These are phyloP conservation scores for Zygothrica quintamaculata DNA, from an alignment of 2,888 invertebrate genomes.

Conservation along the genomic window DNA sequence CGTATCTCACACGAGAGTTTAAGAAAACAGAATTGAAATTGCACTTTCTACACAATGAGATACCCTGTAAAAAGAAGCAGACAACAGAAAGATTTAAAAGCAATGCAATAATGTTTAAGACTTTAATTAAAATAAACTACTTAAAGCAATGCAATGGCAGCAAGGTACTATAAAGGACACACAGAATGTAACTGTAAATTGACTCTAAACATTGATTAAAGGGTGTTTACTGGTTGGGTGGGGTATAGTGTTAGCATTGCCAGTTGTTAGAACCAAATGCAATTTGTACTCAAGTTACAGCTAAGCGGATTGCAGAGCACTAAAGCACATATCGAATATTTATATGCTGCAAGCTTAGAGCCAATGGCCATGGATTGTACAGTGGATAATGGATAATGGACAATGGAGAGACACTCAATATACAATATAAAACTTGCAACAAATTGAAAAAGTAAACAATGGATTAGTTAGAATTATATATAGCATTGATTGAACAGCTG, in stretches of 20 bases:
- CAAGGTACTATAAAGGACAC: conserved; percentile 14
- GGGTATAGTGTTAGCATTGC: conserved; percentile 15
- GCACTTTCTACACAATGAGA: too few relatives aligned
- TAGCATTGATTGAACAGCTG: too few relatives aligned
- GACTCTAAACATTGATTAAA: too few relatives aligned
- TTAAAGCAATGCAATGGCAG: too few relatives aligned
- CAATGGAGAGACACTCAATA: background rate
- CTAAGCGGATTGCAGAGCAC: conserved; percentile 73
- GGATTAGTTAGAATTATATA: background rate
- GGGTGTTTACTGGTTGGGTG: conserved; percentile 23
- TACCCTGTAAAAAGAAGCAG: conserved; percentile 16
- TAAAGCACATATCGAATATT: conserved; percentile 64
- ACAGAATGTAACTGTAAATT: too few relatives aligned
- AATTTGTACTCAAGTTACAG: conserved; percentile 70
- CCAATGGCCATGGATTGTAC: conserved; percentile 8
- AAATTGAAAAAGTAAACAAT: background rate
- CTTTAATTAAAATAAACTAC: too few relatives aligned
- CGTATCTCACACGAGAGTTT: conserved; percentile 40
- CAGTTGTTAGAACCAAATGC: conserved; percentile 59
- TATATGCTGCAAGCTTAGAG: conserved; percentile 32
- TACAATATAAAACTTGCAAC: too few relatives aligned
- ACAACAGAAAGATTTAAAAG: too few relatives aligned
- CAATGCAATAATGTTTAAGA: too few relatives aligned
- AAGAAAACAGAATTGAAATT: conserved; percentile 18
- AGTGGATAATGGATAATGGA: conserved; percentile 4